Evolutionary conservation across 2,888 invertebrate genomes (phyloP).

Genomic region (Itoplectis maculator): DNA sequence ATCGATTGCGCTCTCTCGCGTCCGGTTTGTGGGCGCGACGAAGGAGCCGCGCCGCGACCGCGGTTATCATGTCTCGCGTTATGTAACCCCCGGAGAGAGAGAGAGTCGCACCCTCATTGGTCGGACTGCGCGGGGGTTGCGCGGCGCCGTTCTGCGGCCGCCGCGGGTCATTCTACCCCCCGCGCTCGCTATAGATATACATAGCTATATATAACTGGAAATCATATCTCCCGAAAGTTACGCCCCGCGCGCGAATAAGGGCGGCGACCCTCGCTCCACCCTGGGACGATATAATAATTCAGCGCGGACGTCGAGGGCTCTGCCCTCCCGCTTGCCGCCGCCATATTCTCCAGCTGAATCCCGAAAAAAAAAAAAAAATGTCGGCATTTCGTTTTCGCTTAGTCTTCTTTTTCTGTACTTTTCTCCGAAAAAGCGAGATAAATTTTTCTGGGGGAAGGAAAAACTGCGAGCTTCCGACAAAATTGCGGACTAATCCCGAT

Average conservation of each 20-base stretch:
- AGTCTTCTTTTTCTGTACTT: neutral
- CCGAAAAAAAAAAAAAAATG: slow-evolving; percentile 43
- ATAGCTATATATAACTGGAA: slow-evolving; percentile 72
- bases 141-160: slow-evolving; percentile 56
- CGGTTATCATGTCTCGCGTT: slow-evolving; percentile 73
- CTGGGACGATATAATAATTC: slow-evolving; percentile 77
- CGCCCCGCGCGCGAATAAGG: slow-evolving; percentile 80
- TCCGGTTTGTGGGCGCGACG: slow-evolving; percentile 50
- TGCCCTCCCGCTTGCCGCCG: slow-evolving; percentile 39
- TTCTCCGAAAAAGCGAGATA: neutral
- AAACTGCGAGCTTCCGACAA: neutral
- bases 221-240: slow-evolving; percentile 81
- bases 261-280: slow-evolving; percentile 78
- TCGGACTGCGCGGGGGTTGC: too few relatives aligned
- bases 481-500: slow-evolving; percentile 10
- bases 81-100: slow-evolving; percentile 71
- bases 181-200: too few relatives aligned
- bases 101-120: slow-evolving; percentile 76
- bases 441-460: neutral
- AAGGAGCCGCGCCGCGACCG: slow-evolving; percentile 58
- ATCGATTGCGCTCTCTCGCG: slow-evolving; percentile 41
- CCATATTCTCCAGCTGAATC: slow-evolving; percentile 44
- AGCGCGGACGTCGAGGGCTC: slow-evolving; percentile 65
- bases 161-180: slow-evolving; percentile 66
- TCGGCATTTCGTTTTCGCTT: neutral